Percentiles rank a stretch among this genome's conserved stretches.
These are phyloP conservation scores for Corythaixoides concolor DNA, from an alignment of 2,113 vertebrate species.

Conservation along the genomic window DNA sequence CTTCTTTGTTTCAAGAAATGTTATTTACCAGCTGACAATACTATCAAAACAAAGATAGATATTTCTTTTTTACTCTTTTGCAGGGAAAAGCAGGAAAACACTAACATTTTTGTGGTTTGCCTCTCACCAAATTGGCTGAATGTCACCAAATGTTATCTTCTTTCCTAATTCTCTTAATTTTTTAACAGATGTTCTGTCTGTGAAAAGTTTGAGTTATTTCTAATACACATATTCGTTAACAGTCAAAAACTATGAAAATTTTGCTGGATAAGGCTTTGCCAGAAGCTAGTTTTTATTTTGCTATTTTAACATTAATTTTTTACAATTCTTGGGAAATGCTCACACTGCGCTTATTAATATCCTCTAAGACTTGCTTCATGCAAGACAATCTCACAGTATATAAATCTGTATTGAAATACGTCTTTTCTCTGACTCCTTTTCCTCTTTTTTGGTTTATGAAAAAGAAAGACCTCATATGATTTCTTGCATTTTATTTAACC, in stretches of 20 bases:
- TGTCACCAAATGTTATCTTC: neutral
- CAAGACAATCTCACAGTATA: neutral
- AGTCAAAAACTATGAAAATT: neutral
- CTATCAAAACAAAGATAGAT: neutral
- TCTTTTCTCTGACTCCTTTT: neutral
- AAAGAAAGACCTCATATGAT: neutral
- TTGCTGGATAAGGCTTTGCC: neutral
- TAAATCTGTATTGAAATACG: neutral
- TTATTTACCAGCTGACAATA: neutral
- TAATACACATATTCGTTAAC: neutral
- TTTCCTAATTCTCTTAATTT: neutral
- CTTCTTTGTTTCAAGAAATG: neutral
- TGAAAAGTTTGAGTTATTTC: neutral
- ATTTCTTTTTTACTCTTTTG: neutral
- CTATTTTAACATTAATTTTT: neutral
- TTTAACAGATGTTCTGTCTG: neutral
- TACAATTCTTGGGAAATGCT: neutral
- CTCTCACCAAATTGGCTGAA: neutral
- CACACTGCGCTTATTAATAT: neutral
- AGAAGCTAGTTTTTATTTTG: neutral
- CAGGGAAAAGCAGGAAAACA: neutral
- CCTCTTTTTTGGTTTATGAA: neutral
- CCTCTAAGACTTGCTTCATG: neutral
- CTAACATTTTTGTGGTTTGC: neutral
- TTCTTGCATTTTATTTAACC: neutral